Conservation (phyloP, 1,140 invertebrate genomes). For the Hetaerina americana region DNA sequence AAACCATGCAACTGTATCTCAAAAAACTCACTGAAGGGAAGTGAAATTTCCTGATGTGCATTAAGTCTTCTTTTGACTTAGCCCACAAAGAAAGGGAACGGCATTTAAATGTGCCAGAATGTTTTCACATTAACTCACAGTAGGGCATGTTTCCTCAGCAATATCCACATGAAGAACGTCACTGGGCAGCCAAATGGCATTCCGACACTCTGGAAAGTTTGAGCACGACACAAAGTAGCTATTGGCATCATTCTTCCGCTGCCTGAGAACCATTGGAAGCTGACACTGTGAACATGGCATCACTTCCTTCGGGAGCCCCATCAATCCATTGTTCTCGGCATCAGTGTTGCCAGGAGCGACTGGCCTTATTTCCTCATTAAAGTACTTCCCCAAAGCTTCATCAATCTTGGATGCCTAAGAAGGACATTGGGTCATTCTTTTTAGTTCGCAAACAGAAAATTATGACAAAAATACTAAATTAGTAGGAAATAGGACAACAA, state of each 20-base stretch:
- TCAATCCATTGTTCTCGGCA: neutral
- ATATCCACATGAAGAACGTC: conserved; percentile 49
- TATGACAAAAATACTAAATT: too few species aligned
- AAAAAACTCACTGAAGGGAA: too few species aligned
- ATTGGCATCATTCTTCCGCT: conserved; percentile 44
- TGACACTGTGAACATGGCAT: conserved; percentile 58
- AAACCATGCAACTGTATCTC: too few species aligned
- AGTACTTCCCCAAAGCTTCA: conserved; percentile 42
- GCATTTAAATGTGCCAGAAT: conserved; percentile 3
- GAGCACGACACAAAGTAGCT: conserved; percentile 64
- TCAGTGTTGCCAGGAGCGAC: conserved; percentile 15
- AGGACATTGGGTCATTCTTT: too few species aligned
- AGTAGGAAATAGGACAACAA: too few species aligned
- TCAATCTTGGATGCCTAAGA: conserved; percentile 51
- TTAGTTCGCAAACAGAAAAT: too few species aligned
- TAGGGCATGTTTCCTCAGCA: conserved; percentile 47
- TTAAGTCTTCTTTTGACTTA: too few species aligned
- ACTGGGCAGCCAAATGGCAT: conserved; percentile 63
- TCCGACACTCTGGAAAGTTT: conserved; percentile 64
- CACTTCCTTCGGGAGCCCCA: neutral
- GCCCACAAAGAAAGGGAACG: too few species aligned
- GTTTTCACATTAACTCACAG: conserved; percentile 46
- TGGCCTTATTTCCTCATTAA: conserved; percentile 32
- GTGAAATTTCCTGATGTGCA: too few species aligned
- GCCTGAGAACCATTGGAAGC: conserved; percentile 50